Percentiles rank a stretch among this genome's conserved stretches.
phyloP scores from a whole-genome alignment of 1,140 invertebrate species.

The Macrostomum lignano region DNA sequence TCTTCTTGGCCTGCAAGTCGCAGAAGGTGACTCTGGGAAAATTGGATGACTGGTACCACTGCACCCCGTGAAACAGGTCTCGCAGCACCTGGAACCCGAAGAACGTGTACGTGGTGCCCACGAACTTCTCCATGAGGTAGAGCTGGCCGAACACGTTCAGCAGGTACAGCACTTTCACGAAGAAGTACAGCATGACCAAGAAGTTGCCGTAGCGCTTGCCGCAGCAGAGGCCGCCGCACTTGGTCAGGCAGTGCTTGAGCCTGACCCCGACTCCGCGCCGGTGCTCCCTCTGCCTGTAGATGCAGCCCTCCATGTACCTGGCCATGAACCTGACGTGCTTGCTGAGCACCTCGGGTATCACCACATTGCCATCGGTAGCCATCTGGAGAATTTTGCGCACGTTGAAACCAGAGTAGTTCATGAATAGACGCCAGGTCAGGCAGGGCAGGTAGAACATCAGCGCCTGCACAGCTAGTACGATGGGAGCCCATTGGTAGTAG shows the following conservation, averaged over 20 bases:
- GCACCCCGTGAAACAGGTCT: slow-evolving; percentile 25
- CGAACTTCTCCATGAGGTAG: slow-evolving; percentile 23
- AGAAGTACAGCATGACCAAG: slow-evolving; percentile 25
- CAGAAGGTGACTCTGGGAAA: slow-evolving; percentile 32
- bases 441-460: slow-evolving; percentile 25
- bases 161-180: slow-evolving; percentile 17
- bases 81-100: slow-evolving; percentile 30
- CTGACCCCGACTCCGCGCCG: too few relatives aligned
- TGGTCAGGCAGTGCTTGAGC: too few relatives aligned
- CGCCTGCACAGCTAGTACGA: slow-evolving; percentile 27
- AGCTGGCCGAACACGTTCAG: slow-evolving; percentile 28
- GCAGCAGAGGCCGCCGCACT: too few relatives aligned
- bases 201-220: slow-evolving; percentile 22
- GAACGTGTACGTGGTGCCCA: slow-evolving; percentile 10
- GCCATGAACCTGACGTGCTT: slow-evolving; percentile 7
- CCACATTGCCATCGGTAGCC: slow-evolving; percentile 9
- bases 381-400: slow-evolving; percentile 11
- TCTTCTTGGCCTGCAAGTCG: slow-evolving; percentile 31
- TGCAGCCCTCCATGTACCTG: slow-evolving; percentile 7
- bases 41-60: slow-evolving; percentile 24
- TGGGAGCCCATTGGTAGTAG: slow-evolving; percentile 30
- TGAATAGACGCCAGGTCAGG: slow-evolving; percentile 24
- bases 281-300: slow-evolving; percentile 10
- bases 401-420: slow-evolving; percentile 11
- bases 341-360: slow-evolving; percentile 11